Conservation (phyloP, 1,140 invertebrate species). For the Heliothis subflexa region DNA sequence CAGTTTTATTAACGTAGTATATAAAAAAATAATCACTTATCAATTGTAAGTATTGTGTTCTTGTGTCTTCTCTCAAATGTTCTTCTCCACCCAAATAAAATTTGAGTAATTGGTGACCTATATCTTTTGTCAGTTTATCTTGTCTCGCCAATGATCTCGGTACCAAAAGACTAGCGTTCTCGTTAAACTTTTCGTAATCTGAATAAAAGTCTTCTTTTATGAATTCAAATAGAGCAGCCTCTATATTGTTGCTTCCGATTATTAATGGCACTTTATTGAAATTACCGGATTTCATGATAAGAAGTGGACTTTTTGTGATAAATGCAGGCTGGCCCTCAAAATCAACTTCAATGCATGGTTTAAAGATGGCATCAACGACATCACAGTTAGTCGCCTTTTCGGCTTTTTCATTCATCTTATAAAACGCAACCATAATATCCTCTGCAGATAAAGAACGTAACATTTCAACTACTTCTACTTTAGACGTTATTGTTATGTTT, state of each 20-base stretch:
- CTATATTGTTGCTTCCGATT: conserved; percentile 75
- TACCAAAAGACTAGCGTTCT: conserved; percentile 65
- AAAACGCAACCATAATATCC: conserved; percentile 66
- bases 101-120: conserved; percentile 70
- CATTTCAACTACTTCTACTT: conserved; percentile 72
- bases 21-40: conserved; percentile 76
- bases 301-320: conserved; percentile 68
- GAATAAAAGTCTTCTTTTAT: conserved; percentile 65
- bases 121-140: conserved; percentile 58
- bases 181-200: conserved; percentile 71
- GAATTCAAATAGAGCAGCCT: conserved; percentile 64
- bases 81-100: conserved; percentile 71
- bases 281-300: conserved; percentile 75
- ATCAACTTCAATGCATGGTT: conserved; percentile 77
- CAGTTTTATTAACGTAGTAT: conserved; percentile 76
- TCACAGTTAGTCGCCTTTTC: conserved; percentile 52
- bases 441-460: conserved; percentile 60
- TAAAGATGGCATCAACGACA: conserved; percentile 69
- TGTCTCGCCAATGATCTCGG: conserved; percentile 65
- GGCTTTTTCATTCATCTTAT: conserved; percentile 50
- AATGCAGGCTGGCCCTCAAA: conserved; percentile 77
- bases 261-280: conserved; percentile 79
- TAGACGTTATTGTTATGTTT: conserved; percentile 63
- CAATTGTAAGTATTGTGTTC: conserved; percentile 71
- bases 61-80: conserved; percentile 62